Percentiles rank a stretch among this genome's conserved stretches.
phyloP scores from a whole-genome alignment of 2,797 vertebrate genomes.

The Tachyglossus aculeatus region DNA sequence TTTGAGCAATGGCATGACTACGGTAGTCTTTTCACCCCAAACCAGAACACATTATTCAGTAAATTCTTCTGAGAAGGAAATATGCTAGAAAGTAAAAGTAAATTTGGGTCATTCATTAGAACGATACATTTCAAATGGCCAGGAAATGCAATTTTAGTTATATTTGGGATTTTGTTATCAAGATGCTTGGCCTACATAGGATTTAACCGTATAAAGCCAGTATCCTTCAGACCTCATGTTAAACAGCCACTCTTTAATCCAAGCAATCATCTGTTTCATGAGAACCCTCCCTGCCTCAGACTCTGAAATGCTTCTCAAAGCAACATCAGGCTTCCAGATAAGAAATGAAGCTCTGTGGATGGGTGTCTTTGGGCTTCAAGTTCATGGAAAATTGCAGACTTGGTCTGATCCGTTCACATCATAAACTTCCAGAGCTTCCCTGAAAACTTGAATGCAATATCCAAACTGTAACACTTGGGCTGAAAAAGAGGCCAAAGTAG shows the following conservation, averaged over 20 bases:
- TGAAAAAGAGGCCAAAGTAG: neutral
- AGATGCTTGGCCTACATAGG: constrained; percentile 6
- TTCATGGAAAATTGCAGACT: neutral
- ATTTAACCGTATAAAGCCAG: constrained; percentile 21
- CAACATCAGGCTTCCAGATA: constrained; percentile 11
- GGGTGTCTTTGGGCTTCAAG: no score
- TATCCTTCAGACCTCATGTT: constrained; percentile 33
- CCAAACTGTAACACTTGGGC: neutral
- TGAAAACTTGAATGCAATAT: neutral
- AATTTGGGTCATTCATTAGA: constrained; percentile 7
- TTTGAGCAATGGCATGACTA: no score
- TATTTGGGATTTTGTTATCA: constrained; percentile 15
- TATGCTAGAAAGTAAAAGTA: constrained; percentile 7
- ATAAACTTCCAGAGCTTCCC: neutral
- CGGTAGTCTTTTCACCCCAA: no score
- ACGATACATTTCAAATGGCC: constrained; percentile 12
- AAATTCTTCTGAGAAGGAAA: no score
- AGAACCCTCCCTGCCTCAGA: neutral
- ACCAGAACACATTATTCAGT: no score
- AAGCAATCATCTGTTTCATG: constrained; percentile 24
- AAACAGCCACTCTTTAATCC: constrained; percentile 19
- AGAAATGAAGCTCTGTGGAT: no score
- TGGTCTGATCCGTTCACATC: no score
- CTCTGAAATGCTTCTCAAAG: constrained; percentile 18
- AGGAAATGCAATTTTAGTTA: constrained; percentile 9